Evolutionary conservation across 2,888 invertebrate genomes (phyloP).

Genomic region (Linnaemya tessellans): DNA sequence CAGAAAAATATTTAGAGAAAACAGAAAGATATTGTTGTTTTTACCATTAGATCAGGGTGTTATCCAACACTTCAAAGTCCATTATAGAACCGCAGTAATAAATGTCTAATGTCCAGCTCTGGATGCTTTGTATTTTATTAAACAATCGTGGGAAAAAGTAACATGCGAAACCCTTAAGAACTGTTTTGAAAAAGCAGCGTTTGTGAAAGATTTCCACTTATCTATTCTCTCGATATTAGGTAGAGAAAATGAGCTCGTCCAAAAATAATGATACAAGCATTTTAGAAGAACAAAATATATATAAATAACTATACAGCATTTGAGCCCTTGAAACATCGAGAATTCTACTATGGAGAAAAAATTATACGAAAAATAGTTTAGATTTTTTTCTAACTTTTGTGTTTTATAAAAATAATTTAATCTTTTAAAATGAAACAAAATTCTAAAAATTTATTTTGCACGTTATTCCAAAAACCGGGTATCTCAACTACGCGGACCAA

Average conservation of each 20-base stretch:
- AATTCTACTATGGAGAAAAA: too few species aligned
- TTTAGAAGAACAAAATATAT: constrained; percentile 41
- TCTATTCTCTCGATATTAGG: too few species aligned
- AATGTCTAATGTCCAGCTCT: constrained; percentile 3
- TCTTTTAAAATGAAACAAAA: too few species aligned
- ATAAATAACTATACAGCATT: neutral
- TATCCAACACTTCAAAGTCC: constrained; percentile 52
- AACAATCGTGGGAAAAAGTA: constrained; percentile 56
- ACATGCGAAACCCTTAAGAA: constrained; percentile 51
- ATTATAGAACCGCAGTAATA: constrained; percentile 31
- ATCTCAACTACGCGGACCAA: constrained; percentile 17
- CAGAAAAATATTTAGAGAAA: constrained; percentile 50
- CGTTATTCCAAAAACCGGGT: neutral
- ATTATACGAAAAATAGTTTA: neutral
- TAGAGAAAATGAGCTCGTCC: too few species aligned
- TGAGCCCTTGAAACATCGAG: too few species aligned
- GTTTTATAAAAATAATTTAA: too few species aligned
- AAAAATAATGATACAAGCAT: too few species aligned
- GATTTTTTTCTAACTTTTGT: constrained; percentile 7
- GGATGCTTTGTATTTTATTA: constrained; percentile 53
- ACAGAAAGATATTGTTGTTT: constrained; percentile 58
- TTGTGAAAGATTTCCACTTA: too few species aligned
- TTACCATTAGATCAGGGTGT: constrained; percentile 65
- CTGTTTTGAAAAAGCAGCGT: constrained; percentile 48
- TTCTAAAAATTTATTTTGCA: too few species aligned